Base-by-base conservation (phyloP, 2,113 vertebrate species). In the Pangasianodon gigas region DNA sequence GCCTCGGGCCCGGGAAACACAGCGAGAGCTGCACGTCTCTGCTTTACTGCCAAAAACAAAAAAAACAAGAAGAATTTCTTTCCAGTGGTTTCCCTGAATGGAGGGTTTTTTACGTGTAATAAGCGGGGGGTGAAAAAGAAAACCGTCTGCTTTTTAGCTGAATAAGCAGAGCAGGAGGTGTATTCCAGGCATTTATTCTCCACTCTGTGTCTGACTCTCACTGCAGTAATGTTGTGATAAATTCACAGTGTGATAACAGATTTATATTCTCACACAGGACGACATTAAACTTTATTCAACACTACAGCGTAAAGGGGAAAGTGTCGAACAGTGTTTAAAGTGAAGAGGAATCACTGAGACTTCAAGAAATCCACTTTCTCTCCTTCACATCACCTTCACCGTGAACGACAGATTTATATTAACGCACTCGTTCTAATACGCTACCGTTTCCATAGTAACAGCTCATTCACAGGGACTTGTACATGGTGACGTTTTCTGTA, bases 11-110 rank as follows among this genome's bases (percentile, higher is more conserved):
- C 86, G 32, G 67, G 65, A 87, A 79, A 87, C 52, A 79, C 52
- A 79, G 74, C 21, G 37, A 87, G 86, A 60, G 86, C 54, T 77
- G 52, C 52, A 79, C 54, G 86, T 79, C 71, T 71, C 52, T 62
- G 74, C 92, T 89, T 51, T 21, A 32, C 85, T 93, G 93, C 90
- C 89, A 88, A 88, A 52, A 90, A 29, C 3, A 75, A 91, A 91
- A 91, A 58, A 88, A 32, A 65, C 82, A 44, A 32, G 21, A 80
- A 85, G 54, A 85, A 83, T 88, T 83, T 56, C 85, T 41, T 46
- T 86, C 84, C 69, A 80, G 60, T 89, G 89, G 74, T 89, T 79
- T 81, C 56, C 44, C 88, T 89, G 74, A 89, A 86, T 67, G 84
- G n/a, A 88, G 51, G 24, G 29, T 54, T 82, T 79, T 83, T 52